phyloP scores from a whole-genome alignment of 2,888 invertebrate species.

The Rhamphomyia laevipes region DNA sequence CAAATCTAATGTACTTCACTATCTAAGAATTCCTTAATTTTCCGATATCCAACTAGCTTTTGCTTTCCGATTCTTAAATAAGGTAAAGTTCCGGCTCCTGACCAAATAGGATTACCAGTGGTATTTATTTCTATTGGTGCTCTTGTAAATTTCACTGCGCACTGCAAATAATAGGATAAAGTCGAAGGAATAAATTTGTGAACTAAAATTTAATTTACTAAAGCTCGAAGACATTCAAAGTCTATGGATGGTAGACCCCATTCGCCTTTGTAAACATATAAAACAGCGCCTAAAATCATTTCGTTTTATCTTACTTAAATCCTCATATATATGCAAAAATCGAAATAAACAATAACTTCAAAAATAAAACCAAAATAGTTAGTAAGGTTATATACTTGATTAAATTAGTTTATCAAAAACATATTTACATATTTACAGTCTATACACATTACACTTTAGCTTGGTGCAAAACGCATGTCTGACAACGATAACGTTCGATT shows the following conservation, averaged over 20 bases:
- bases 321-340: no score
- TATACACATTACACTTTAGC: no score
- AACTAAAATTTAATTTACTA: slow-evolving; percentile 46
- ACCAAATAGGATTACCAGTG: slow-evolving; percentile 56
- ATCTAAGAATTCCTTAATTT: slow-evolving; percentile 57
- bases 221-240: slow-evolving; percentile 65
- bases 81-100: slow-evolving; percentile 61
- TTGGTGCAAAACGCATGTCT: no score
- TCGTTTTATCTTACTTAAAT: neutral
- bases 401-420: no score
- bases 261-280: slow-evolving; percentile 76
- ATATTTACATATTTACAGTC: no score
- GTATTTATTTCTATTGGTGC: slow-evolving; percentile 59
- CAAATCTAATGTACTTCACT: slow-evolving; percentile 41
- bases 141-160: slow-evolving; percentile 62
- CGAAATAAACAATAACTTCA: no score
- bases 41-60: slow-evolving; percentile 49
- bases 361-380: no score
- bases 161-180: slow-evolving; percentile 35
- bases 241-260: slow-evolving; percentile 81
- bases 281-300: slow-evolving; percentile 36
- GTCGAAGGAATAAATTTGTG: neutral
- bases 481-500: no score
- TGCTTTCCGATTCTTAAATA: slow-evolving; percentile 48
- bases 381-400: no score